Conservation (phyloP, 2,113 vertebrate genomes). For the Syrmaticus mikado region DNA sequence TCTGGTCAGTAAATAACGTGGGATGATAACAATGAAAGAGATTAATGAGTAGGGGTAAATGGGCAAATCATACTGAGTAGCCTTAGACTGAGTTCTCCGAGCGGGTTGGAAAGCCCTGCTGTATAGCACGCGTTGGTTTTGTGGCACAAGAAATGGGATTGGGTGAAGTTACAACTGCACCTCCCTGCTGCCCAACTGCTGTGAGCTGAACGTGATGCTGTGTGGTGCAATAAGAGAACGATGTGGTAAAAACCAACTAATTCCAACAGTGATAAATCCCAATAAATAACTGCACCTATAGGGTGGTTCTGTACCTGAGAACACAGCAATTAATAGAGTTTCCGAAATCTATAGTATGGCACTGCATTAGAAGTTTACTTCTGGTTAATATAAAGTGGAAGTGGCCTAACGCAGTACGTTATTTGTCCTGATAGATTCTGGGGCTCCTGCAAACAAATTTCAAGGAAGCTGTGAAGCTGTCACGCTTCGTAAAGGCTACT, state of each 20-base stretch:
- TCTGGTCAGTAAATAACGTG: not conserved
- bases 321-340: not conserved
- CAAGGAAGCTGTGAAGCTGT: conserved; percentile 33
- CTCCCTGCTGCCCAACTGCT: not conserved
- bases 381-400: not conserved
- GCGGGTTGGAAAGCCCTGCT: not conserved
- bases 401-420: not conserved
- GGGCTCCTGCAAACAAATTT: not conserved
- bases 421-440: conserved; percentile 29
- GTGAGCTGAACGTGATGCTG: not conserved
- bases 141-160: not conserved
- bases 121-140: not conserved
- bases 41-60: not conserved
- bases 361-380: not conserved
- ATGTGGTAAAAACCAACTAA: not conserved
- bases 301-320: not conserved
- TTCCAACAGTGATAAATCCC: not conserved
- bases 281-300: not conserved
- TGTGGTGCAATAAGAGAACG: not conserved
- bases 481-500: not conserved
- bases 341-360: not conserved
- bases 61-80: not conserved
- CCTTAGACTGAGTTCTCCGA: not conserved
- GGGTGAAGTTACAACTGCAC: not conserved
- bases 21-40: not conserved